phyloP scores from a whole-genome alignment of 2,888 invertebrate species.

The Cosmia pyralina region DNA sequence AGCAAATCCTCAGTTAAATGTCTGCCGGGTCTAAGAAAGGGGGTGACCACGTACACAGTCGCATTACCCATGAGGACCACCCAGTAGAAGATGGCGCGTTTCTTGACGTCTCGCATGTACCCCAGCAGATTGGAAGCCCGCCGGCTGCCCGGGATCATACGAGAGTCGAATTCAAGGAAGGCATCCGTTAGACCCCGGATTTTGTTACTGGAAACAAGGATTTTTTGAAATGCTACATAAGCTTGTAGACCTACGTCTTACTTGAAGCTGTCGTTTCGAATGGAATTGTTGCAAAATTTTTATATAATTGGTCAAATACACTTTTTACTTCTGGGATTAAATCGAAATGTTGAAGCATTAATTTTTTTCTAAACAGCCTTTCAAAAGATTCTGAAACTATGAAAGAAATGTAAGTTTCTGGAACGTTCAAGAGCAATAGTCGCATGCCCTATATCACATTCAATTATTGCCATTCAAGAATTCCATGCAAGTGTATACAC shows the following conservation, averaged over 20 bases:
- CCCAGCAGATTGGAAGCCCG: constrained; percentile 55
- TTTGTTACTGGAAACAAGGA: constrained; percentile 48
- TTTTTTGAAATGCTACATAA: not conserved
- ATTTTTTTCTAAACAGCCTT: not conserved
- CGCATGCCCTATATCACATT: too few species aligned
- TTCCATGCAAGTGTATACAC: too few species aligned
- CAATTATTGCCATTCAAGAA: too few species aligned
- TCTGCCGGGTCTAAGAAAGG: constrained; percentile 27
- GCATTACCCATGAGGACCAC: constrained; percentile 39
- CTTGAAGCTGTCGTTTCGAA: not conserved
- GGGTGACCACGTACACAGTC: constrained; percentile 19
- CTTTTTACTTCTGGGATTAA: not conserved
- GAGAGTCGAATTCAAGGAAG: constrained; percentile 62
- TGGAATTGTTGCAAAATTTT: not conserved
- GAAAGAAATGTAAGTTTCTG: not conserved
- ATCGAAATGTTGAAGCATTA: not conserved
- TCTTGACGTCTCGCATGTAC: constrained; percentile 54
- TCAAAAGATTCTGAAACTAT: not conserved
- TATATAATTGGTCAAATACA: not conserved
- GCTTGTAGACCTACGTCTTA: not conserved
- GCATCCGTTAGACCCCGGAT: constrained; percentile 60
- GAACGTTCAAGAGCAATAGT: too few species aligned
- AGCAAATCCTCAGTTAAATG: constrained; percentile 53
- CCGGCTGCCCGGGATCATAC: constrained; percentile 53
- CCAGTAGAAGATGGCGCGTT: constrained; percentile 60